Conservation (phyloP, 2,113 vertebrate species). For the Indicator indicator region DNA sequence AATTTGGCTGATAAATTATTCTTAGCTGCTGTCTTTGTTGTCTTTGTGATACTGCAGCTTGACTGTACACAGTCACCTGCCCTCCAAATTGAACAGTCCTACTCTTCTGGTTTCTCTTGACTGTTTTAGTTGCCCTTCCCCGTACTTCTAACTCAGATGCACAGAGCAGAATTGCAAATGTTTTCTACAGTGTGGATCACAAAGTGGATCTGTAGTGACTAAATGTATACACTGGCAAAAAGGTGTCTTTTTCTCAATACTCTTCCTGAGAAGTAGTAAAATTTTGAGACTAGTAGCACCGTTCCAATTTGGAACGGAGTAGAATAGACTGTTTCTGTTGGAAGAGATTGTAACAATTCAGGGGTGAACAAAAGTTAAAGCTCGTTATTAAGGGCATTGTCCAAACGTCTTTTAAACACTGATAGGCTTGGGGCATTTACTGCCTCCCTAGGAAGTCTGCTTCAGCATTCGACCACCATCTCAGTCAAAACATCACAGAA, state of each 20-base stretch:
- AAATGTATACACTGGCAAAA: neutral
- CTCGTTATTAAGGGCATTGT: too few relatives aligned
- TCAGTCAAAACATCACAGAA: too few relatives aligned
- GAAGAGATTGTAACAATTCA: neutral
- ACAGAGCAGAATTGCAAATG: neutral
- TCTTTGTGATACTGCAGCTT: neutral
- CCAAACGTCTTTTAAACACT: too few relatives aligned
- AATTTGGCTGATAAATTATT: neutral
- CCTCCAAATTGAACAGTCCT: neutral
- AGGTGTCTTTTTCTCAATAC: neutral
- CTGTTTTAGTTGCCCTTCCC: neutral
- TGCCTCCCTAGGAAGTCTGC: too few relatives aligned
- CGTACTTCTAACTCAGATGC: neutral
- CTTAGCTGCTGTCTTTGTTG: neutral
- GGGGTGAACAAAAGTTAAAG: neutral
- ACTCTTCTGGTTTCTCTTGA: neutral
- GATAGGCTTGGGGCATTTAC: too few relatives aligned
- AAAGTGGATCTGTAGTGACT: neutral
- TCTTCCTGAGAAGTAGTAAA: neutral
- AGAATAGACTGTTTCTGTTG: neutral
- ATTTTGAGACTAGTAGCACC: neutral
- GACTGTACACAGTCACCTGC: neutral
- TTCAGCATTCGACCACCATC: too few relatives aligned
- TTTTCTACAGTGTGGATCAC: neutral
- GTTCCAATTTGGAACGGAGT: neutral